These are phyloP conservation scores for Platypus cylindrus DNA, from an alignment of 2,888 invertebrate species.

Conservation along the genomic window DNA sequence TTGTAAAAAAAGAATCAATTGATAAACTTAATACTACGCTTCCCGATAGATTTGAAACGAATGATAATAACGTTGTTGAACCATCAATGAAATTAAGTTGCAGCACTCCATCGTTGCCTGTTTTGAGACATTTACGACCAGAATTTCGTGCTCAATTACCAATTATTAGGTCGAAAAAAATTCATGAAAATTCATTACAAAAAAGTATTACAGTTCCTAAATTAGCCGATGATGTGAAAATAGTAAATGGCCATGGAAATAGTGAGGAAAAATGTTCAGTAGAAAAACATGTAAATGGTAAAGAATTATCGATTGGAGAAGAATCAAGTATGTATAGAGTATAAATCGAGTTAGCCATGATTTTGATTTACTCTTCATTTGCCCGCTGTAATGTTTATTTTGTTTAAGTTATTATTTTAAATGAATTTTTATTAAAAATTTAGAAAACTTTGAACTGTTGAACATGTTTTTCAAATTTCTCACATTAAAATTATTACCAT, in stretches of 20 bases:
- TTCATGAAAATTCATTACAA: slow-evolving; percentile 22
- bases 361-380: no score
- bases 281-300: slow-evolving; percentile 13
- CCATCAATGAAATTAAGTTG: slow-evolving; percentile 30
- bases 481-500: no score
- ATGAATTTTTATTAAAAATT: no score
- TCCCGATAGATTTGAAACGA: slow-evolving; percentile 22
- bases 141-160: slow-evolving; percentile 78
- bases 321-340: slow-evolving; percentile 17
- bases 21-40: slow-evolving; percentile 26
- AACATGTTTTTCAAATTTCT: no score
- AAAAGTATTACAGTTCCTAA: slow-evolving; percentile 32
- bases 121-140: slow-evolving; percentile 68
- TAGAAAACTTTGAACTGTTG: no score
- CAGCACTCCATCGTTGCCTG: slow-evolving; percentile 49
- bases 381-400: slow-evolving; percentile 3
- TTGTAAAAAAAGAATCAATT: slow-evolving; percentile 1
- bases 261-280: slow-evolving; percentile 17
- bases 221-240: slow-evolving; percentile 25
- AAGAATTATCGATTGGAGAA: slow-evolving; percentile 10
- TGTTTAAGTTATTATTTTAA: no score
- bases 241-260: slow-evolving; percentile 26
- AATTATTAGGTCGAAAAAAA: slow-evolving; percentile 47
- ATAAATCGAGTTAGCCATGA: no score
- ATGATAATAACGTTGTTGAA: slow-evolving; percentile 28